Percentiles rank a stretch among this genome's conserved stretches.
Conservation (phyloP, 2,888 invertebrate species). For the Epirrhoe alternata region DNA sequence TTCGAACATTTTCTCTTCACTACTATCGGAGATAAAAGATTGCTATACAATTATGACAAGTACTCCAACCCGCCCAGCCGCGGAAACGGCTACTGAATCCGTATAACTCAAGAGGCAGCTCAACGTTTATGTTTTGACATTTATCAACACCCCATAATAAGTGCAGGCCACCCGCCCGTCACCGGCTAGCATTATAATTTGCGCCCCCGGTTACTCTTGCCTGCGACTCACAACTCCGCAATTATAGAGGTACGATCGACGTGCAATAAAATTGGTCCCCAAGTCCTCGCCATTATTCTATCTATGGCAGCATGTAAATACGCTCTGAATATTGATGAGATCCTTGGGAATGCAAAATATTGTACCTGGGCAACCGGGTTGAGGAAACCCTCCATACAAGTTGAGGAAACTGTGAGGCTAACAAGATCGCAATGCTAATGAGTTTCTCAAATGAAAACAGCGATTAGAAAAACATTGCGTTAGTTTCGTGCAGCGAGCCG, state of each 20-base stretch:
- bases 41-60: not conserved
- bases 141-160: conserved; percentile 61
- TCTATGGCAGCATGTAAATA: conserved; percentile 61
- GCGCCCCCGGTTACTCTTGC: conserved; percentile 58
- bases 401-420: conserved; percentile 52
- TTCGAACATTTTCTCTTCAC: not conserved
- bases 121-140: conserved; percentile 55
- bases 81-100: conserved; percentile 29
- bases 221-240: conserved; percentile 51
- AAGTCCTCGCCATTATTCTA: conserved; percentile 44
- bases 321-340: conserved; percentile 65
- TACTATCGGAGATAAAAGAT: not conserved
- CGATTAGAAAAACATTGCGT: conserved; percentile 5
- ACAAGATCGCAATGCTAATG: conserved; percentile 20
- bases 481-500: conserved; percentile 13
- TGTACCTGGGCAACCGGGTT: conserved; percentile 50
- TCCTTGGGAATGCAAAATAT: conserved; percentile 59
- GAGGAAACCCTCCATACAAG: conserved; percentile 54
- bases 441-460: conserved; percentile 23
- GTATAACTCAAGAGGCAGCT: conserved; percentile 21
- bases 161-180: conserved; percentile 50
- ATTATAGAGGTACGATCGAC: conserved; percentile 57
- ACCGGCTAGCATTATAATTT: conserved; percentile 53
- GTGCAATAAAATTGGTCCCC: conserved; percentile 50
- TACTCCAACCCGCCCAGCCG: conserved; percentile 17